Evolutionary conservation across 2,888 invertebrate species (phyloP), one percentile per base, ranked within the genome.

Genomic region (Drosophila barbarae): DNA sequence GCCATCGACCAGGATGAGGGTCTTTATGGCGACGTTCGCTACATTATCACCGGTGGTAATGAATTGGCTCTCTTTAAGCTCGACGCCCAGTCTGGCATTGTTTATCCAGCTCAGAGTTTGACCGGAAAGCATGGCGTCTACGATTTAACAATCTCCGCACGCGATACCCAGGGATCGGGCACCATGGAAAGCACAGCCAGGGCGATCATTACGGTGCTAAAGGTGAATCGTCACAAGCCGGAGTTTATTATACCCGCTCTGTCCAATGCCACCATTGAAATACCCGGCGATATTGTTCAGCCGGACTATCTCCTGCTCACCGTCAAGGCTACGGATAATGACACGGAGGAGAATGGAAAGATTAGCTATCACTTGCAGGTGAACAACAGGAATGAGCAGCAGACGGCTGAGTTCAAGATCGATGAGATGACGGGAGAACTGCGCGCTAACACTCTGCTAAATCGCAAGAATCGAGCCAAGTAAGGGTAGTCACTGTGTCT

Each of bases 1-100:
- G 97, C 97, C 0, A 93, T 92, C 15, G 97, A 97, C 81, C 91
- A 91, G 23, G 98, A 98, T 81, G 92, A 93, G 54, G 96, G 95
- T 2, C 84, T 92, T 8, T 95, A 95, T 84, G 95, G 94, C 8
- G 92, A 93, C 71, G 92, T 98, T 34, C 91, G 92, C 56, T 98
- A 96, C 86, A 91, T 90, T 34, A 96, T 97, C 50, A 89, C 92
- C 8, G 90, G 90, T 4, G 94, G 94, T 60, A 93, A 94, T 85
- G 92, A 93, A 56, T 90, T 92, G 75, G 95, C 93, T 51, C 74
- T 89, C 1, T 98, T 98, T 88, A 90, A 92, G 26, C 91, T 98
- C 55, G 95, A 96, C 78, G 91, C 93, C 0, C 91, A 91, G 56
- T 93, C 93, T 12, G 98, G 98, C 13, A 95, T 96, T 76, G 91